Conservation (phyloP, 2,888 invertebrate genomes). For the Apodemia hepburni region DNA sequence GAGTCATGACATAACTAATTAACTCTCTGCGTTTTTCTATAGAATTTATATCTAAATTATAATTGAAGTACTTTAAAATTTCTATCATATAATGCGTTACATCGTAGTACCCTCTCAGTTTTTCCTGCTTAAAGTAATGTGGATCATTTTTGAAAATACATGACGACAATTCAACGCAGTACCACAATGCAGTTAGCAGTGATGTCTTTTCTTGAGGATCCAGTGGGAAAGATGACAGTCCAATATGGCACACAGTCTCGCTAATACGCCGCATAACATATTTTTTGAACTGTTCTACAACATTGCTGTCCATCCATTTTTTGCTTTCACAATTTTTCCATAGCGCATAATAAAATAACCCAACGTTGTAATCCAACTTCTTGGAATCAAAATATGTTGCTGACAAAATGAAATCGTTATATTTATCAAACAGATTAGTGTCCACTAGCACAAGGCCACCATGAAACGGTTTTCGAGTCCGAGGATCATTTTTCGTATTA, state of each 20-base stretch:
- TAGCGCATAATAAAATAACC: conserved; percentile 44
- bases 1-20: too few relatives aligned
- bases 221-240: conserved; percentile 42
- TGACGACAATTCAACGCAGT: conserved; percentile 41
- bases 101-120: conserved; percentile 38
- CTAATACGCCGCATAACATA: conserved; percentile 42
- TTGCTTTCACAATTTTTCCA: conserved; percentile 48
- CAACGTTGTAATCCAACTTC: conserved; percentile 42
- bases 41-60: conserved; percentile 20
- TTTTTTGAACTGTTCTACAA: conserved; percentile 42
- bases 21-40: conserved; percentile 29
- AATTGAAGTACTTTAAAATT: conserved; percentile 39
- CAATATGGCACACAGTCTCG: conserved; percentile 40
- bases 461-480: conserved; percentile 41
- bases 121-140: conserved; percentile 38
- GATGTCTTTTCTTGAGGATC: conserved; percentile 39
- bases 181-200: conserved; percentile 44
- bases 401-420: conserved; percentile 48
- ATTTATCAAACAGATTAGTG: conserved; percentile 41
- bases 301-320: conserved; percentile 48
- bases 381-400: conserved; percentile 45
- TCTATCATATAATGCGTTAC: conserved; percentile 41
- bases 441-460: conserved; percentile 45
- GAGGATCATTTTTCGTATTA: conserved; percentile 36
- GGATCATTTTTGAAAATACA: conserved; percentile 41